phyloP scores from a whole-genome alignment of 2,888 invertebrate species.

The Cryptocephalus primarius region DNA sequence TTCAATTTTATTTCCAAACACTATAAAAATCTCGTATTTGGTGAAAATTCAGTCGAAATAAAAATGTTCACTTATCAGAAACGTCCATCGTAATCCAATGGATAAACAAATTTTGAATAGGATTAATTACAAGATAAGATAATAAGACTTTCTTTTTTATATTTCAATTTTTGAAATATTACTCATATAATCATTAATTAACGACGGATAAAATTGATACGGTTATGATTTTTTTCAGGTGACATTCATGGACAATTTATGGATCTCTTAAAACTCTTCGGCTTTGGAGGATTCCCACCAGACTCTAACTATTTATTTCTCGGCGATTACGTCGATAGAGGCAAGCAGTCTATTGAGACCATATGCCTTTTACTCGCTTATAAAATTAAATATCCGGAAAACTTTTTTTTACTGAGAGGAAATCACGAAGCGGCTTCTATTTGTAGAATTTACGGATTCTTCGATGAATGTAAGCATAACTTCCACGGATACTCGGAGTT shows the following conservation, averaged over 20 bases:
- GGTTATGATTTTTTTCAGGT: constrained; percentile 28
- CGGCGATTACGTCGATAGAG: constrained; percentile 51
- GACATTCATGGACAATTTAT: constrained; percentile 56
- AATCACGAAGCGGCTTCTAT: constrained; percentile 59
- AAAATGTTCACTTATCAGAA: too few species aligned
- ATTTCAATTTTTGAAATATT: too few species aligned
- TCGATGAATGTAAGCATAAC: constrained; percentile 47
- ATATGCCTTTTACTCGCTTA: constrained; percentile 55
- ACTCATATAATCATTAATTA: too few species aligned
- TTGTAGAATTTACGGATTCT: constrained; percentile 54
- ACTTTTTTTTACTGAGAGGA: constrained; percentile 54
- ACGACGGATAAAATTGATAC: too few species aligned
- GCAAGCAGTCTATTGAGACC: constrained; percentile 53
- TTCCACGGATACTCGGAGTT: too few species aligned
- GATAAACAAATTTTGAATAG: too few species aligned
- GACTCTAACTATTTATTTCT: constrained; percentile 56
- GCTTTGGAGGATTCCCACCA: constrained; percentile 55
- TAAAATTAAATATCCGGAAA: constrained; percentile 60
- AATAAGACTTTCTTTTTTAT: too few species aligned
- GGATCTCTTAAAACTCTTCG: constrained; percentile 50
- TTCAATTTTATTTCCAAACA: too few species aligned
- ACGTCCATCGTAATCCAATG: too few species aligned
- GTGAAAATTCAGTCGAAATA: too few species aligned
- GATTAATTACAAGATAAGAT: too few species aligned
- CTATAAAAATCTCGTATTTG: too few species aligned